Evolutionary conservation across 1,140 invertebrate genomes (phyloP).

Genomic region (Pararge aegeria): DNA sequence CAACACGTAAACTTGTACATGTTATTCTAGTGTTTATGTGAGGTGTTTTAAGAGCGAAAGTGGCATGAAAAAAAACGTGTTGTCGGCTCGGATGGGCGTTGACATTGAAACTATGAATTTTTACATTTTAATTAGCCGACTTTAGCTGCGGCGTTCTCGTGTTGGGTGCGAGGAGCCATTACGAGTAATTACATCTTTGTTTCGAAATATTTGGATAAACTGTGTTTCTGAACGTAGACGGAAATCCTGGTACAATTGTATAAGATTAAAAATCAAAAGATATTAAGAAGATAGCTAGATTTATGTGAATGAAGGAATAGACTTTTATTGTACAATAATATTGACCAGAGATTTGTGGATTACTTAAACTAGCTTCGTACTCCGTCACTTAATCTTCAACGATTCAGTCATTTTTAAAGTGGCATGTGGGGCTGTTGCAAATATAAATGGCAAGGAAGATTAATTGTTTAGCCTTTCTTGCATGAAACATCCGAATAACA

Average conservation of each 20-base stretch:
- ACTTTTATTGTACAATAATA: too few species aligned
- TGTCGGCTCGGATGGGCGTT: conserved; percentile 21
- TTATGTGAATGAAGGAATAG: too few species aligned
- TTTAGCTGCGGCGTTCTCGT: conserved; percentile 1
- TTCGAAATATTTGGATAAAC: conserved; percentile 2
- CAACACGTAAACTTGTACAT: conserved; percentile 7
- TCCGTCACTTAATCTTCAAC: too few species aligned
- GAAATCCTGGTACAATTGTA: conserved; percentile 21
- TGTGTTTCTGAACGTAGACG: conserved; percentile 5
- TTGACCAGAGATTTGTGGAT: too few species aligned
- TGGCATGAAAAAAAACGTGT: conserved; percentile 18
- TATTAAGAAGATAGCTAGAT: not conserved
- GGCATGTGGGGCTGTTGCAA: too few species aligned
- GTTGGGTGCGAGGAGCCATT: conserved; percentile 15
- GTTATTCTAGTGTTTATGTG: conserved; percentile 10
- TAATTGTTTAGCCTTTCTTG: too few species aligned
- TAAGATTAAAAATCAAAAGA: not conserved
- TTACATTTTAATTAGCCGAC: conserved; percentile 32
- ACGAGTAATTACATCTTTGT: conserved; percentile 14
- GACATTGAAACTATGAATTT: conserved; percentile 46
- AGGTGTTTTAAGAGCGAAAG: conserved; percentile 26
- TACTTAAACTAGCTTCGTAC: too few species aligned
- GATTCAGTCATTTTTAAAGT: too few species aligned
- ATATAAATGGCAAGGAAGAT: too few species aligned
- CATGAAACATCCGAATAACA: too few species aligned